A percentile compares a stretch with the other conserved stretches of the same genome.
phyloP scores from a whole-genome alignment of 2,888 invertebrate genomes.

The Apodemia zela region DNA sequence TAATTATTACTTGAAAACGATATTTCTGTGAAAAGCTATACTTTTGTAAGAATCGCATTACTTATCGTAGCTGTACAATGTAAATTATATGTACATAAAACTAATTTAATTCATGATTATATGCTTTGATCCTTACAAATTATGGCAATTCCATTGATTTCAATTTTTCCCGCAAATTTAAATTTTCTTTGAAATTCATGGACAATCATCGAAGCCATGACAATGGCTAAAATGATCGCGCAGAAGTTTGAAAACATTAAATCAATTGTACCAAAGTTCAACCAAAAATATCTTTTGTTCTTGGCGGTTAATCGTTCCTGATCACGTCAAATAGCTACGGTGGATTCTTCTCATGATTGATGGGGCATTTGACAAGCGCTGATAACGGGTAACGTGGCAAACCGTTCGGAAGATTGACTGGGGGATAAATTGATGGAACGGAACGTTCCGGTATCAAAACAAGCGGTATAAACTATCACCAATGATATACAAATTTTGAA shows the following conservation, averaged over 20 bases:
- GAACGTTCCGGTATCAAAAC: conserved; percentile 42
- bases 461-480: conserved; percentile 43
- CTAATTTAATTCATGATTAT: neutral
- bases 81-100: neutral
- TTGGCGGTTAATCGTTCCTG: conserved; percentile 48
- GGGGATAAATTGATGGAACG: conserved; percentile 47
- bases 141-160: conserved; percentile 21
- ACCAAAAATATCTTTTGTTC: conserved; percentile 60
- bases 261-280: conserved; percentile 40
- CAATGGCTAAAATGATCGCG: conserved; percentile 27
- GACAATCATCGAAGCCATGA: conserved; percentile 13
- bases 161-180: conserved; percentile 26
- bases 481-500: conserved; percentile 27
- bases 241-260: conserved; percentile 32
- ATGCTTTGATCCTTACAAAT: conserved; percentile 7
- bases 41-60: neutral
- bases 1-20: conserved; percentile 17
- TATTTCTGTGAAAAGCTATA: conserved; percentile 11
- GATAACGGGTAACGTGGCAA: conserved; percentile 58
- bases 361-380: conserved; percentile 57
- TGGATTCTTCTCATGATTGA: conserved; percentile 64
- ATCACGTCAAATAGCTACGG: conserved; percentile 37
- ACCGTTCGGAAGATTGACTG: conserved; percentile 60
- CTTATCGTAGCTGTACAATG: neutral
- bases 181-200: conserved; percentile 17